Base-by-base conservation (phyloP, 2,113 vertebrate genomes). In the Mormyrus lacerda region DNA sequence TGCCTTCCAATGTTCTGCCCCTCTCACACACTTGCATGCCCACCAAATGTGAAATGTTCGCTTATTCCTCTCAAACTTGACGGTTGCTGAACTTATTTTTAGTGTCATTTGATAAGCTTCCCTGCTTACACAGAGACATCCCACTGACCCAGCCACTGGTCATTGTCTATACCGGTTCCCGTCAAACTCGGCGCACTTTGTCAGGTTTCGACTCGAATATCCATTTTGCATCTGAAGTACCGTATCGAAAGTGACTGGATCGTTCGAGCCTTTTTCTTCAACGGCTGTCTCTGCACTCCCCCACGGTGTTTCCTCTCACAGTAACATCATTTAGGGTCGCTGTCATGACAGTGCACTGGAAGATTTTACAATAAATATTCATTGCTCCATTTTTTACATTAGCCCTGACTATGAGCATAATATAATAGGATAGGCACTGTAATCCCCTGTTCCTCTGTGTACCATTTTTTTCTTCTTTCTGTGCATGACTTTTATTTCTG, bases 141-240 rank as follows among this genome's bases (percentile, higher is more conserved):
- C 97, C 97, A 97, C 98, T 99, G 98, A 99, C 98, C 98, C 97
- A 95, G 98, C 98, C 98, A 98, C 98, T 98, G 98, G 98, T 99
- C 98, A 99, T 97, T 99, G 98, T 99, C 98, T 97, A 97, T 98
- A 98, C 97, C 94, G 94, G 96, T 99, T 97, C 96, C 95, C 97
- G 95, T 99, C 98, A 99, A 99, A 97, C 97, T 96, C 92, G 96
- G 94, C 96, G 94, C 94, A 92, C 97, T 97, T 98, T 98, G 98
- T 97, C 98, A 99, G 97, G 97, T 98, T 98, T 99, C 98, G 92
- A 97, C 97, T 98, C 96, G 94, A 98, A 99, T 99, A 97, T 98
- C 98, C 98, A 98, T 97, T 97, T 96, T 95, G 94, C 96, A 89
- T 96, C 96, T 99, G 97, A 98, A 97, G 97, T 97, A 96, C 96